These are phyloP conservation scores for Cassiopea xamachana DNA, from an alignment of 30 jellyfish, hydroid and myxozoan species.

Conservation along the genomic window DNA sequence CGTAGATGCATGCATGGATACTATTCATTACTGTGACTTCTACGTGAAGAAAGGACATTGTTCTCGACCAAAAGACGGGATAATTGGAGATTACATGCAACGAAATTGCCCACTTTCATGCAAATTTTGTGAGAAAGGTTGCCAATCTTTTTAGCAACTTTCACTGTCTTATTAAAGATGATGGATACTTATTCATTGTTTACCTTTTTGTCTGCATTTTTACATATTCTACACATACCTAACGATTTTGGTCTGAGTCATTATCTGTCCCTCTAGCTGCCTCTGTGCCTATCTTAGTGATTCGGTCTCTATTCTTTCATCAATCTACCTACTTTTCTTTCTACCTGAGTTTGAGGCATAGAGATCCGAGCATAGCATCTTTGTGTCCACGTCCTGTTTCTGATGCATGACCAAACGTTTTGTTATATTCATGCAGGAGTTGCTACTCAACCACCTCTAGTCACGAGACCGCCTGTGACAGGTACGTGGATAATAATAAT, in stretches of 20 bases:
- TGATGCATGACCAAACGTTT: too few species aligned
- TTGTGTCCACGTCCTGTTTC: too few species aligned
- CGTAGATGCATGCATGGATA: conserved; percentile 14
- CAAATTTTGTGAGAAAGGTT: conserved; percentile 33
- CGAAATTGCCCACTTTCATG: conserved; percentile 40
- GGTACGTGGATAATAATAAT: conserved; percentile 13
- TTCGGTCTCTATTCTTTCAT: too few species aligned
- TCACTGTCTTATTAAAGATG: not conserved
- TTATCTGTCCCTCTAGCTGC: too few species aligned
- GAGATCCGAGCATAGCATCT: too few species aligned
- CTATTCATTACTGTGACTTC: conserved; percentile 4
- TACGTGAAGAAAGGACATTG: conserved; percentile 16
- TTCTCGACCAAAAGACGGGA: conserved; percentile 10
- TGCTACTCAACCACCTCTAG: conserved; percentile 50
- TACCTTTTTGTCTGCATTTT: not conserved
- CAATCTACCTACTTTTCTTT: too few species aligned
- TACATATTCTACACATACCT: not conserved
- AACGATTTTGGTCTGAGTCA: too few species aligned
- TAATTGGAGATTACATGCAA: conserved; percentile 22
- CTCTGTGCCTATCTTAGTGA: too few species aligned
- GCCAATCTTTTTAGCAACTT: not conserved
- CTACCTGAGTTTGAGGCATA: too few species aligned
- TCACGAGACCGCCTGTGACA: conserved; percentile 36
- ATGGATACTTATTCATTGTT: not conserved
- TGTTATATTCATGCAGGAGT: conserved; percentile 8